phyloP scores from a whole-genome alignment of 1,140 invertebrate species.

The Agrilus planipennis region DNA sequence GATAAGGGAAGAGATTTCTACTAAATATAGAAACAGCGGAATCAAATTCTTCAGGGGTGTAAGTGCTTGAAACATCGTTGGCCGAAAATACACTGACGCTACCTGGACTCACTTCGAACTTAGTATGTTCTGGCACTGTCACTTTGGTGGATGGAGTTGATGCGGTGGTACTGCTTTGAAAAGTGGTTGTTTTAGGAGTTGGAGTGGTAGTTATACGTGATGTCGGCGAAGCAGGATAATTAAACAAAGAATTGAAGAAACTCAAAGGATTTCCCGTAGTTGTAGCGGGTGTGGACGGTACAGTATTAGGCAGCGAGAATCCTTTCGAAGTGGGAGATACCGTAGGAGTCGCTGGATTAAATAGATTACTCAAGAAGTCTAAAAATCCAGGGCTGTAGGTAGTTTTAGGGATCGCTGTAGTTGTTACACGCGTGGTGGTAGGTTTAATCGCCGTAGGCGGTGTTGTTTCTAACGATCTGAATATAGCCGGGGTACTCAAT shows the following conservation, averaged over 20 bases:
- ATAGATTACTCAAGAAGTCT: no score
- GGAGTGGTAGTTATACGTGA: conserved; percentile 9
- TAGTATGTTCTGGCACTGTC: conserved; percentile 18
- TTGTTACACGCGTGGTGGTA: background rate
- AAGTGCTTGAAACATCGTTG: conserved; percentile 32
- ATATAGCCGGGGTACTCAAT: background rate
- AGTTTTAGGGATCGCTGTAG: background rate
- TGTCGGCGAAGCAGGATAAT: background rate
- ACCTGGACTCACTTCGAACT: conserved; percentile 28
- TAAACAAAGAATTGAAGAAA: background rate
- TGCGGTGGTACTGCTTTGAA: conserved; percentile 32
- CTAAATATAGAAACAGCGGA: conserved; percentile 23
- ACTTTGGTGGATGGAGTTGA: conserved; percentile 14
- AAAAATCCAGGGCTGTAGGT: no score
- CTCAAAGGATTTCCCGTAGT: conserved; percentile 12
- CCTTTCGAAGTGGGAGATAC: background rate
- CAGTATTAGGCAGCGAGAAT: background rate
- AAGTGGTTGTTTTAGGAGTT: conserved; percentile 18
- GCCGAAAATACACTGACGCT: conserved; percentile 27
- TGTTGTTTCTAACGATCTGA: background rate
- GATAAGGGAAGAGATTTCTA: conserved; percentile 14
- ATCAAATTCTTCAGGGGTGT: conserved; percentile 27
- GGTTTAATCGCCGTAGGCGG: background rate
- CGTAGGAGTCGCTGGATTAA: background rate
- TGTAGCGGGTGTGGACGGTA: conserved; percentile 4